Conservation (phyloP, 2,888 invertebrate genomes). For the Hirtodrosophila cameraria region DNA sequence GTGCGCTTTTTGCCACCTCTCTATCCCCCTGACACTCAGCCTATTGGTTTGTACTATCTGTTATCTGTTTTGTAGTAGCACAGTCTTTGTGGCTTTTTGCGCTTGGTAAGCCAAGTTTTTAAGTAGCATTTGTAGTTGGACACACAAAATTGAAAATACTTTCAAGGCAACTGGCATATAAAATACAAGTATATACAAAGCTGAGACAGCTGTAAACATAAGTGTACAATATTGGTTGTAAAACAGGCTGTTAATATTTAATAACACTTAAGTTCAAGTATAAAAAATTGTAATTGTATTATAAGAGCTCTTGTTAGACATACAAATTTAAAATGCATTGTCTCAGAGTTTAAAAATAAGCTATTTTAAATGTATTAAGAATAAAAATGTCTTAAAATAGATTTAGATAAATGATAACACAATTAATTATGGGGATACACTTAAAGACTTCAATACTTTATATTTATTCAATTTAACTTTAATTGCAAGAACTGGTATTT, state of each 20-base stretch:
- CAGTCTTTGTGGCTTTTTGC: slow-evolving; percentile 35
- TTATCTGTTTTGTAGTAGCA: slow-evolving; percentile 23
- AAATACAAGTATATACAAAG: too few relatives aligned
- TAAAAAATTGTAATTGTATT: too few relatives aligned
- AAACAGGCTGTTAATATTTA: slow-evolving; percentile 15
- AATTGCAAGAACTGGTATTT: too few relatives aligned
- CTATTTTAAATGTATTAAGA: too few relatives aligned
- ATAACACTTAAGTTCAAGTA: not conserved
- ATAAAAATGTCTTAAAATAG: too few relatives aligned
- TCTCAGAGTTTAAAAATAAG: too few relatives aligned
- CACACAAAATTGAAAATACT: slow-evolving; percentile 44
- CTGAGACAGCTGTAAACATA: slow-evolving; percentile 12
- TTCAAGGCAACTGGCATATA: slow-evolving; percentile 19
- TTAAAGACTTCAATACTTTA: too few relatives aligned
- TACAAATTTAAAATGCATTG: too few relatives aligned
- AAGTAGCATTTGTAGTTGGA: slow-evolving; percentile 47
- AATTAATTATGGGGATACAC: too few relatives aligned
- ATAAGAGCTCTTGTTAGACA: too few relatives aligned
- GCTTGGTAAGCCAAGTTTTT: slow-evolving; percentile 31
- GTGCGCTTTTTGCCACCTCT: slow-evolving; percentile 8
- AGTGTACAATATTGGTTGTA: slow-evolving; percentile 1
- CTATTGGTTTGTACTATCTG: slow-evolving; percentile 31
- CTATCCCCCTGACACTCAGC: slow-evolving; percentile 32
- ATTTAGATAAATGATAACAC: too few relatives aligned
- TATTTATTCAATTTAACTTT: too few relatives aligned